Evolutionary conservation across 2,113 vertebrate genomes (phyloP).

Genomic region (Lanius collurio): DNA sequence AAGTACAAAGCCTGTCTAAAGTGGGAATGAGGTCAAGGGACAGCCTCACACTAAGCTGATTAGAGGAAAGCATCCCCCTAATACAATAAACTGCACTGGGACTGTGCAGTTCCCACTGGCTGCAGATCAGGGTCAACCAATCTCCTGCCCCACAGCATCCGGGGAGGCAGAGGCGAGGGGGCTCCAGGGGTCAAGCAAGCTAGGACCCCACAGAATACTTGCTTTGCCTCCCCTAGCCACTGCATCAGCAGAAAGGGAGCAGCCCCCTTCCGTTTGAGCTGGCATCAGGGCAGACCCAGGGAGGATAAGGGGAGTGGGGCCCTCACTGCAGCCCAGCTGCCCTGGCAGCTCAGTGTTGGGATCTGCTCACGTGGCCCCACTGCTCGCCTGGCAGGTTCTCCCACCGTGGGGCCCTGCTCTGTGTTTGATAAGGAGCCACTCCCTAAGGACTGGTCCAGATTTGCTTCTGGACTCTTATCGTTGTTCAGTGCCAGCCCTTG

Average conservation of each 20-base stretch:
- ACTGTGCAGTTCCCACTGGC: not conserved
- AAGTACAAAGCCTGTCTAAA: slow-evolving; percentile 21
- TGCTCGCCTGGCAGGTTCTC: not conserved
- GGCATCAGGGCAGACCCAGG: not conserved
- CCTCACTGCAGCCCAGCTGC: rapidly evolving
- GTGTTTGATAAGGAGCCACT: not conserved
- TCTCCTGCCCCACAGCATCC: not conserved
- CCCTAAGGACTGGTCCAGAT: not conserved
- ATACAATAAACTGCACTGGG: not conserved
- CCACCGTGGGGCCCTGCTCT: not conserved
- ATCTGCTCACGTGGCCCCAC: not conserved
- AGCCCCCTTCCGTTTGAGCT: not conserved
- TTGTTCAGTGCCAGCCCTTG: not conserved
- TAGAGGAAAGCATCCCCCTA: slow-evolving; percentile 37
- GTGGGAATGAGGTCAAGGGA: slow-evolving; percentile 45
- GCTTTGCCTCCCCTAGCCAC: not conserved
- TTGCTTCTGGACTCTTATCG: not conserved
- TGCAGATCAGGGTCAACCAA: not conserved
- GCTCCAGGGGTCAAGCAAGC: not conserved
- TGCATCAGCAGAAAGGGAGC: not conserved
- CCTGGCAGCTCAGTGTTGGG: not conserved
- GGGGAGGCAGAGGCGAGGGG: not conserved
- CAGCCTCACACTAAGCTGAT: slow-evolving; percentile 35
- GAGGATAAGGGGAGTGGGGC: not conserved
- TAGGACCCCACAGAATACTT: rapidly evolving